phyloP scores from a whole-genome alignment of 2,888 invertebrate genomes.

The Hemaris fuciformis region DNA sequence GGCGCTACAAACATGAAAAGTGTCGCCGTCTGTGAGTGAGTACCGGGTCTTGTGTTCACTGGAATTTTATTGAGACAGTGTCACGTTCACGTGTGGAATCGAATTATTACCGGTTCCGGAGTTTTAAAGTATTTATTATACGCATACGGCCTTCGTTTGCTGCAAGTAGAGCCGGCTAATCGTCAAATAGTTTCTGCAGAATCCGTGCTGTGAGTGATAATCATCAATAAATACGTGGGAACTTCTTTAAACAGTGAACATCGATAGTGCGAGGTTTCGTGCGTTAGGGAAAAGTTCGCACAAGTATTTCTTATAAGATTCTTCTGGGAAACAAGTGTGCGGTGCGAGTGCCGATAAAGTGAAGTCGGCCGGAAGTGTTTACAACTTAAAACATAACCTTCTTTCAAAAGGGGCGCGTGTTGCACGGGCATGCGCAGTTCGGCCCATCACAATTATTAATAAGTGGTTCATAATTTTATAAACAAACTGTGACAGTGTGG shows the following conservation, averaged over 20 bases:
- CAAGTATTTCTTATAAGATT: conserved; percentile 61
- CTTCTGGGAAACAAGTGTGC: conserved; percentile 54
- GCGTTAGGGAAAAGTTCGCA: conserved; percentile 48
- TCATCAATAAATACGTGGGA: conserved; percentile 50
- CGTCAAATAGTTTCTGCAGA: conserved; percentile 60
- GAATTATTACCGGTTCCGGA: conserved; percentile 77
- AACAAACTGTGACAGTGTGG: conserved; percentile 70
- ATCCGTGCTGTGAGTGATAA: conserved; percentile 50
- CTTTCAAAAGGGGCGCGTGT: conserved; percentile 74
- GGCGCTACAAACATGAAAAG: conserved; percentile 60
- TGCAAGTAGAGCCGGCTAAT: conserved; percentile 71
- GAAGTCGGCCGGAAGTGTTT: conserved; percentile 55
- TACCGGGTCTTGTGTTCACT: conserved; percentile 53
- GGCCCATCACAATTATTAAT: conserved; percentile 68
- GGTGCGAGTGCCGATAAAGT: conserved; percentile 56
- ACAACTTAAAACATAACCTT: conserved; percentile 75
- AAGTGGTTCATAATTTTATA: conserved; percentile 72
- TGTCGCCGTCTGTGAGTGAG: conserved; percentile 56
- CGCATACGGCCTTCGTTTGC: conserved; percentile 70
- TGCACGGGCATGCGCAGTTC: conserved; percentile 74
- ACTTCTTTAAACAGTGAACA: conserved; percentile 46
- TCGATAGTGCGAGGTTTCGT: conserved; percentile 20
- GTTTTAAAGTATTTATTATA: conserved; percentile 76
- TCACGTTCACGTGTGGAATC: conserved; percentile 75
- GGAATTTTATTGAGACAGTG: conserved; percentile 74